phyloP scores from a whole-genome alignment of 1,140 invertebrate species.

The Tetramorium parvispinum region DNA sequence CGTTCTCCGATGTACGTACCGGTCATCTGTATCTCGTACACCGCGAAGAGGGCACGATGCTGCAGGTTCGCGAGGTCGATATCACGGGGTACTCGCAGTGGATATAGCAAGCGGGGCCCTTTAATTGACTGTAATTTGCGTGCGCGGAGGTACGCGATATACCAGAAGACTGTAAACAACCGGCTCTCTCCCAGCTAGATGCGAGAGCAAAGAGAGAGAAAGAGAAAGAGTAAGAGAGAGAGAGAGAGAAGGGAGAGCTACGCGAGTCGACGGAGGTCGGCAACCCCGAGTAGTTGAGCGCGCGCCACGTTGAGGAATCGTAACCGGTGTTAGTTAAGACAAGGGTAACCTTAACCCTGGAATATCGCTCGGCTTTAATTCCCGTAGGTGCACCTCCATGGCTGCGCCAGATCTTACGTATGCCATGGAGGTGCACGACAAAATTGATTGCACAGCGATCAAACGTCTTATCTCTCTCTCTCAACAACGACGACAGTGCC shows the following conservation, averaged over 20 bases:
- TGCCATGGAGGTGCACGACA: background rate
- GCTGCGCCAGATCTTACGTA: constrained; percentile 24
- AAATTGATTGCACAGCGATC: constrained; percentile 39
- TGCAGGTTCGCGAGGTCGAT: constrained; percentile 61
- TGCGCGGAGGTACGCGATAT: constrained; percentile 76
- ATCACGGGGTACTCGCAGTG: constrained; percentile 62
- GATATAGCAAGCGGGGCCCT: constrained; percentile 69
- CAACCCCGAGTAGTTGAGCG: constrained; percentile 64
- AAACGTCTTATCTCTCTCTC: constrained; percentile 44
- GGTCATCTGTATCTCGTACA: constrained; percentile 16
- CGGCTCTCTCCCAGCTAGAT: constrained; percentile 62
- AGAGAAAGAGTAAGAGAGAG: background rate
- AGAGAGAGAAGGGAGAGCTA: constrained; percentile 3
- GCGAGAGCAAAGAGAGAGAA: constrained; percentile 37
- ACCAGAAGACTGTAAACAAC: constrained; percentile 78
- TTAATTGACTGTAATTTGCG: constrained; percentile 82
- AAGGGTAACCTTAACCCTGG: constrained; percentile 77
- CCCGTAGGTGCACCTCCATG: constrained; percentile 47
- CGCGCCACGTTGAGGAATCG: constrained; percentile 63
- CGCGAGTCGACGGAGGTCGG: constrained; percentile 64
- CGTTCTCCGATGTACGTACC: constrained; percentile 1
- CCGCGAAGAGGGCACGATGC: constrained; percentile 18
- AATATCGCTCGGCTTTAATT: constrained; percentile 71
- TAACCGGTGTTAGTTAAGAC: constrained; percentile 61
- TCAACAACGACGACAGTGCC: background rate